Evolutionary conservation across 2,113 vertebrate species (phyloP).

Genomic region (Muntiacus reevesi): DNA sequence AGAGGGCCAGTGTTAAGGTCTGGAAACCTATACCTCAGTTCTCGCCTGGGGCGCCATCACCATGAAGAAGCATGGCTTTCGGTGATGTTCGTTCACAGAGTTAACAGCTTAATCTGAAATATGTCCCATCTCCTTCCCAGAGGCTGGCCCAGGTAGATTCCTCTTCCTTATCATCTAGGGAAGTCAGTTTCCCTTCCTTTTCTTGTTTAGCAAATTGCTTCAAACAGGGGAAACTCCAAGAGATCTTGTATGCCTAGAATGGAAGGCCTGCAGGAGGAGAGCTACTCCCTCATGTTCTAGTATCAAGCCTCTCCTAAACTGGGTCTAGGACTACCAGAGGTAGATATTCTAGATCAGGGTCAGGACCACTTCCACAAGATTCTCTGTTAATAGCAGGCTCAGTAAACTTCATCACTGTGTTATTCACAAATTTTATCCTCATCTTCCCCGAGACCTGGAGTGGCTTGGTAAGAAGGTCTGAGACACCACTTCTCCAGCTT

Average conservation of each 20-base stretch:
- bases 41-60: background rate
- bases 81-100: background rate
- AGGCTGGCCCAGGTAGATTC: background rate
- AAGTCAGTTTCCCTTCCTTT: background rate
- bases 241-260: background rate
- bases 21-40: background rate
- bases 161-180: background rate
- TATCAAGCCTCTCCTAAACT: background rate
- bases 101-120: background rate
- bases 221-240: background rate
- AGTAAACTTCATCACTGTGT: background rate
- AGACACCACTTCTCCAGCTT: background rate
- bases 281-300: background rate
- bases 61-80: background rate
- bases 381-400: background rate
- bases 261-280: background rate
- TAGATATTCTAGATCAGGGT: background rate
- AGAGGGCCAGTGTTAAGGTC: background rate
- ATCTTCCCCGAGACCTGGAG: background rate
- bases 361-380: background rate
- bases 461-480: background rate
- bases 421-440: background rate
- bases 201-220: slow-evolving; percentile 23
- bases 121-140: background rate
- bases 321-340: background rate